Evolutionary conservation across 1,140 invertebrate species (phyloP).

Genomic region (Acromyrmex echinatior): DNA sequence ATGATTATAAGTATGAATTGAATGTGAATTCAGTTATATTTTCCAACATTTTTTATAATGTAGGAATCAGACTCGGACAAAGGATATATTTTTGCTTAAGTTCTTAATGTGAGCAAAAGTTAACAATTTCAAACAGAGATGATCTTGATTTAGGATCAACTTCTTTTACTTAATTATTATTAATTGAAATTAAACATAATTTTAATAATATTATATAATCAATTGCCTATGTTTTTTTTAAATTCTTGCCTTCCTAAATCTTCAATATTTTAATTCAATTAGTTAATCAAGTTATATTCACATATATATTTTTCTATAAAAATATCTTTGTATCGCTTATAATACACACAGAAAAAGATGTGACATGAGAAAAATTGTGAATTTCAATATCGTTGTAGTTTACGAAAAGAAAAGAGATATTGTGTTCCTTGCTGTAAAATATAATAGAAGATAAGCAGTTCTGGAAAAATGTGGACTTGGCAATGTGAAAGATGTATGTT

Average conservation of each 20-base stretch:
- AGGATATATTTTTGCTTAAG: slow-evolving; percentile 19
- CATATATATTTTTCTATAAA: background rate
- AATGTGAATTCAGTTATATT: background rate
- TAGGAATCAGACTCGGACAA: background rate
- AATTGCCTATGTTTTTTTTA: background rate
- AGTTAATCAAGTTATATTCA: background rate
- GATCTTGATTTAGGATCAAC: slow-evolving; percentile 5
- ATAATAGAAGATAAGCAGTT: slow-evolving; percentile 18
- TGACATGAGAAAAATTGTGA: slow-evolving; percentile 19
- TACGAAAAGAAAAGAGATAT: background rate
- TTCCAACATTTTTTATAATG: slow-evolving; percentile 8
- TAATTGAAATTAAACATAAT: slow-evolving; percentile 14
- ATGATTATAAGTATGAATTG: background rate
- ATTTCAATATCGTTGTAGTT: slow-evolving; percentile 22
- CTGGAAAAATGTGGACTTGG: slow-evolving; percentile 8
- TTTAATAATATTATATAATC: background rate
- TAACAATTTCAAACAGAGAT: background rate
- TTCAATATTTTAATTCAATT: background rate
- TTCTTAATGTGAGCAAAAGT: background rate
- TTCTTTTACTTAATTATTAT: slow-evolving; percentile 19
- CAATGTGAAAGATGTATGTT: slow-evolving; percentile 15
- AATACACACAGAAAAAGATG: background rate
- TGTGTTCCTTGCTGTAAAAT: slow-evolving; percentile 13
- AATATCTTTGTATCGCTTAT: slow-evolving; percentile 13
- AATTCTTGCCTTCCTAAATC: background rate